These are phyloP conservation scores for Microctonus hyperodae DNA, from an alignment of 2,888 invertebrate genomes.

Conservation along the genomic window DNA sequence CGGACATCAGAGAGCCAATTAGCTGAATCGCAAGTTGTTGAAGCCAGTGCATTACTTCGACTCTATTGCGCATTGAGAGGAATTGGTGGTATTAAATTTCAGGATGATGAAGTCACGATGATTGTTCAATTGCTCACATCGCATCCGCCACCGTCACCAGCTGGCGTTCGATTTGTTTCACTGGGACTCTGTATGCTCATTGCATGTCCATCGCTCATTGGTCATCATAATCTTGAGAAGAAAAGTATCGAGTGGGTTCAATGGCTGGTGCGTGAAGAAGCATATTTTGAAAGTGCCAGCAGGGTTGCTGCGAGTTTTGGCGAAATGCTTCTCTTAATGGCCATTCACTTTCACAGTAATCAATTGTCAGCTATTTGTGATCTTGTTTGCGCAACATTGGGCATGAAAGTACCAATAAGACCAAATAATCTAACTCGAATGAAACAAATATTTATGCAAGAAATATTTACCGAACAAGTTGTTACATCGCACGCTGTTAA, in stretches of 20 bases:
- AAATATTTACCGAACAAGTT: constrained; percentile 96
- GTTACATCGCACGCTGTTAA: constrained; percentile 95
- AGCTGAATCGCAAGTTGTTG: constrained; percentile 75
- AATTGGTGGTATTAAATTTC: constrained; percentile 91
- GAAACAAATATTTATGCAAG: constrained; percentile 94
- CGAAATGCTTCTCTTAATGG: constrained; percentile 94
- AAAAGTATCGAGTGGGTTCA: constrained; percentile 92
- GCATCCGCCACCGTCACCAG: constrained; percentile 87
- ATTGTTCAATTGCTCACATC: constrained; percentile 87
- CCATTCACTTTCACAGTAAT: constrained; percentile 96
- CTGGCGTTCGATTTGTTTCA: constrained; percentile 92
- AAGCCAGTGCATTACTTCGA: constrained; percentile 88
- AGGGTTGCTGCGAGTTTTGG: constrained; percentile 90
- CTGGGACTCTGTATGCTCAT: constrained; percentile 93
- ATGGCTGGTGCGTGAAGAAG: constrained; percentile 91
- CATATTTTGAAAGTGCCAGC: constrained; percentile 85
- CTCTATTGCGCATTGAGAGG: constrained; percentile 92
- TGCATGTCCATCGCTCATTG: constrained; percentile 88
- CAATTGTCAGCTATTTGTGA: constrained; percentile 93
- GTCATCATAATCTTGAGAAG: constrained; percentile 75
- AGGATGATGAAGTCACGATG: constrained; percentile 88
- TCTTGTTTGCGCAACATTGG: constrained; percentile 90
- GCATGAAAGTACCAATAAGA: constrained; percentile 91
- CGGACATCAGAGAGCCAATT: constrained; percentile 67
- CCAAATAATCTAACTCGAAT: constrained; percentile 87